Evolutionary conservation across 1,140 invertebrate genomes (phyloP).

Genomic region (Rhopalosiphum maidis): DNA sequence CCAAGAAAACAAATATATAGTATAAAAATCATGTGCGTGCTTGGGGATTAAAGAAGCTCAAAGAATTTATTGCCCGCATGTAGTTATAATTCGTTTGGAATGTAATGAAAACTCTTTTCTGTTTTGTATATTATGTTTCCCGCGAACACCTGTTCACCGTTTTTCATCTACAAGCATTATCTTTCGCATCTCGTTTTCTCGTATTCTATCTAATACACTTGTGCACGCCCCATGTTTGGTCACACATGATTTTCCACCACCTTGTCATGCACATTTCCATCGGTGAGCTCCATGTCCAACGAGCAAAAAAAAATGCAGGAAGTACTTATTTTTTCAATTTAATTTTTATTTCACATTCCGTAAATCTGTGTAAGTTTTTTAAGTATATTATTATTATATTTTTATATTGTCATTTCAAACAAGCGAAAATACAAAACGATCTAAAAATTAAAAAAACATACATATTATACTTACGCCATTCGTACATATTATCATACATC

Average conservation of each 20-base stretch:
- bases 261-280: background rate
- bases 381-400: background rate
- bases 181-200: background rate
- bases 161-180: background rate
- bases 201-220: background rate
- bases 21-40: background rate
- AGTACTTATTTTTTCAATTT: background rate
- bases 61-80: background rate
- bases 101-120: background rate
- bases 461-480: background rate
- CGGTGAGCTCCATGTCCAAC: background rate
- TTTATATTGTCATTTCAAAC: background rate
- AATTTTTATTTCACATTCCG: background rate
- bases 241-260: background rate
- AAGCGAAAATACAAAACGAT: background rate
- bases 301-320: background rate
- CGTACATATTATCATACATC: too few relatives aligned
- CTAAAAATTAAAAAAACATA: background rate
- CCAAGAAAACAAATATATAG: background rate
- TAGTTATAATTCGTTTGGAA: constrained; percentile 15
- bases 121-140: background rate
- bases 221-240: background rate
- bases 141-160: background rate
- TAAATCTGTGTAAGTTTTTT: background rate
- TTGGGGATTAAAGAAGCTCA: background rate